Conservation (phyloP, 2,888 invertebrate species). For the Aquatica leii region DNA sequence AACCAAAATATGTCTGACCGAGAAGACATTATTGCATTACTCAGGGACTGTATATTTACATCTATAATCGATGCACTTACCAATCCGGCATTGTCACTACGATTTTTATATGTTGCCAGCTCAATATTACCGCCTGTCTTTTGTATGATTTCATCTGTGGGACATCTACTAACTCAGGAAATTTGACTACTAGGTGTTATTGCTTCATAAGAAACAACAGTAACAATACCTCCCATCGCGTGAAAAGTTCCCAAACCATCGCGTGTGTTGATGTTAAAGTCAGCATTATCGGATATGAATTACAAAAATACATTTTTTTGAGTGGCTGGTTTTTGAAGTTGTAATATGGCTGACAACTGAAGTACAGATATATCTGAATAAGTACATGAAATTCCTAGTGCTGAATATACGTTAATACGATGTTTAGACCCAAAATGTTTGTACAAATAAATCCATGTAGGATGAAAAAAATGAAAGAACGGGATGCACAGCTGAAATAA, state of each 20-base stretch:
- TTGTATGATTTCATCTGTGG: no score
- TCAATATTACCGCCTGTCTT: no score
- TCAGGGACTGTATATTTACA: no score
- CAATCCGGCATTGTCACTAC: no score
- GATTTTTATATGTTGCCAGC: no score
- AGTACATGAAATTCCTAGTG: not conserved
- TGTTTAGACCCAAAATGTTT: no score
- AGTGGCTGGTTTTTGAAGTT: not conserved
- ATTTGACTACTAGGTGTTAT: not conserved
- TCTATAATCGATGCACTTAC: no score
- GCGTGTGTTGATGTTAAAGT: not conserved
- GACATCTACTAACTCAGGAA: no score
- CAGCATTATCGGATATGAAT: no score
- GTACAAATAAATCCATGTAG: not conserved
- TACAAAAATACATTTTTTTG: not conserved
- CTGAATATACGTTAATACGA: not conserved
- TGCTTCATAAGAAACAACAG: not conserved
- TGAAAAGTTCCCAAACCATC: not conserved
- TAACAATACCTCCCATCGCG: not conserved
- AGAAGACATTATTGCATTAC: no score
- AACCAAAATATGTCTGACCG: no score
- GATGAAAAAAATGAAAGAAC: not conserved
- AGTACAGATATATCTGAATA: no score
- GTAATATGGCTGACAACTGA: not conserved
- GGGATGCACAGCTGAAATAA: not conserved